Evolutionary conservation across 2,797 vertebrate genomes (phyloP).

Genomic region (Cyprinella venusta): DNA sequence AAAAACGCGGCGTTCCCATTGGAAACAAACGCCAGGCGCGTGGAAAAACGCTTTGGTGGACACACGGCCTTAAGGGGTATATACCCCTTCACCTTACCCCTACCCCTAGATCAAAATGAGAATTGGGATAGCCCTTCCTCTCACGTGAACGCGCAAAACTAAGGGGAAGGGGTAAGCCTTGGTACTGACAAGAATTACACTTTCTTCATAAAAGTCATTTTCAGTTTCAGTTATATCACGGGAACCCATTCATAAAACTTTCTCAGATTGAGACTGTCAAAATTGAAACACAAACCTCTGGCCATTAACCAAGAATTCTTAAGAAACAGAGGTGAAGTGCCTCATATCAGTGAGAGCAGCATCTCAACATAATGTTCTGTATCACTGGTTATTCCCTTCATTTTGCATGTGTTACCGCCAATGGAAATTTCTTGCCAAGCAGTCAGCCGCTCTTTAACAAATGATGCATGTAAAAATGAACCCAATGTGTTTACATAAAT

Average conservation of each 20-base stretch:
- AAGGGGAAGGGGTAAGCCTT: no score
- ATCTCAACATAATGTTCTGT: neutral
- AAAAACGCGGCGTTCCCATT: no score
- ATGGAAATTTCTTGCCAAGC: neutral
- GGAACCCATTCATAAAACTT: neutral
- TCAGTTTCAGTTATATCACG: neutral
- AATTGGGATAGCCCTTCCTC: no score
- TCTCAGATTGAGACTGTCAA: no score
- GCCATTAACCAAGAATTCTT: no score
- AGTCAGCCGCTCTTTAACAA: constrained; percentile 1
- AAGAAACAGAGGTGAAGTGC: neutral
- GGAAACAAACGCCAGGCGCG: no score
- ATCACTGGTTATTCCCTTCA: neutral
- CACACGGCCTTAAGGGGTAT: no score
- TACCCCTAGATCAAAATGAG: no score
- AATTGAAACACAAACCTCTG: neutral
- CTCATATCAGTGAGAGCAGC: neutral
- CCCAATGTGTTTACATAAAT: neutral
- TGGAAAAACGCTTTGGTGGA: no score
- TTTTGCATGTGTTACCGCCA: neutral
- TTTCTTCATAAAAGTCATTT: neutral
- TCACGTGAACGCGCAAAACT: no score
- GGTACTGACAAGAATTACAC: neutral
- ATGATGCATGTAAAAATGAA: neutral
- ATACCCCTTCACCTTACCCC: no score